phyloP scores from a whole-genome alignment of 2,113 vertebrate species.

The Pluvianellus socialis region DNA sequence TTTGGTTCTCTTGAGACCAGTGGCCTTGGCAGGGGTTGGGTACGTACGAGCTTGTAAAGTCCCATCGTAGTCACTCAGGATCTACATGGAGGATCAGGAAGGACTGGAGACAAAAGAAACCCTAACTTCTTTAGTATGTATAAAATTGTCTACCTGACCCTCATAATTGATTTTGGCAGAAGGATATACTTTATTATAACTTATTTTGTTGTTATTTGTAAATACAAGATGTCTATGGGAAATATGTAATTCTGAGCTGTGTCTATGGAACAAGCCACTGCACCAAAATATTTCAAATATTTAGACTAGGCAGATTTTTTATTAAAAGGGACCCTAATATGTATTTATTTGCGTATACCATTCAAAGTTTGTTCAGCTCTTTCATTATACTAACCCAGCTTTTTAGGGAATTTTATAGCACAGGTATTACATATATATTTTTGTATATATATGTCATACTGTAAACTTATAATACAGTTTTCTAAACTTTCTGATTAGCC shows the following conservation, averaged over 20 bases:
- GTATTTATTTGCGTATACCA: conserved; percentile 79
- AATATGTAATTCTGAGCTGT: conserved; percentile 75
- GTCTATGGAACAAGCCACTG: conserved; percentile 67
- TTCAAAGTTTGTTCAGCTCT: conserved; percentile 60
- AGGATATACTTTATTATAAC: conserved; percentile 81
- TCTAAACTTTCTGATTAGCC: conserved; percentile 38
- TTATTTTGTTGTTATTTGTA: conserved; percentile 82
- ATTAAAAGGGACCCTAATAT: conserved; percentile 72
- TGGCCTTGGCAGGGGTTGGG: neutral
- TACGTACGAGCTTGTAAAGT: neutral
- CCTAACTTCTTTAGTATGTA: neutral
- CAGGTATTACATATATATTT: conserved; percentile 57
- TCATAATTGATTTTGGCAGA: conserved; percentile 57
- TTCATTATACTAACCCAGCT: conserved; percentile 67
- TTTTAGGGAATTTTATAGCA: conserved; percentile 49
- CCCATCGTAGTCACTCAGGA: neutral
- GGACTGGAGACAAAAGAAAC: neutral
- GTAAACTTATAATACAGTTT: conserved; percentile 42
- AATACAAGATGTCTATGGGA: conserved; percentile 84
- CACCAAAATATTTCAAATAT: conserved; percentile 74
- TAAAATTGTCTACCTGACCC: conserved; percentile 32
- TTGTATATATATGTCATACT: conserved; percentile 63
- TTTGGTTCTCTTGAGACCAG: neutral
- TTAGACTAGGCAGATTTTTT: conserved; percentile 73
- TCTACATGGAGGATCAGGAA: neutral